phyloP scores from a whole-genome alignment of 2,888 invertebrate genomes.

The Serripes groenlandicus region DNA sequence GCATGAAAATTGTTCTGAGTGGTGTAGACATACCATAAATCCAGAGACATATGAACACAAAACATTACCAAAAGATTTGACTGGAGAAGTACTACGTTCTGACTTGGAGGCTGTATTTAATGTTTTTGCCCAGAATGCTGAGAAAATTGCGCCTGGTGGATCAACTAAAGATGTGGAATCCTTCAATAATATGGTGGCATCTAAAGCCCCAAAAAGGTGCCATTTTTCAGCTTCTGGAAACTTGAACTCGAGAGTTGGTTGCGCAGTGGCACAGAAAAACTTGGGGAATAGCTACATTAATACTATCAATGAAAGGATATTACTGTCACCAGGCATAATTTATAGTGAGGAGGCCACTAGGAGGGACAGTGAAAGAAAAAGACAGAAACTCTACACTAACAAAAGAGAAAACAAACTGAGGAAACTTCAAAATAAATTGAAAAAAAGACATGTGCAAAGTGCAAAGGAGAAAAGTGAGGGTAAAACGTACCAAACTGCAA shows the following conservation, averaged over 20 bases:
- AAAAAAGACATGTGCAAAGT: background rate
- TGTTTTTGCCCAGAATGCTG: constrained; percentile 31
- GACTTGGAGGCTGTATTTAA: constrained; percentile 24
- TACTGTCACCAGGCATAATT: constrained; percentile 43
- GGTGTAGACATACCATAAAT: constrained; percentile 37
- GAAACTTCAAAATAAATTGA: constrained; percentile 33
- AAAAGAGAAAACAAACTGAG: constrained; percentile 31
- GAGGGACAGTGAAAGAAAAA: constrained; percentile 37
- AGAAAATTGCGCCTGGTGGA: constrained; percentile 52
- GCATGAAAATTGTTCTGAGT: constrained; percentile 33
- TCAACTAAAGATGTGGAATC: constrained; percentile 59
- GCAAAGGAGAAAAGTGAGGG: constrained; percentile 40
- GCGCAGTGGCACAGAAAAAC: constrained; percentile 52
- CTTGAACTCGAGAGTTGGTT: constrained; percentile 25
- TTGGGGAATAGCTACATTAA: constrained; percentile 27
- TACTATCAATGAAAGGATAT: constrained; percentile 17
- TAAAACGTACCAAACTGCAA: constrained; percentile 32
- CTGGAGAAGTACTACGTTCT: constrained; percentile 8
- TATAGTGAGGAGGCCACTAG: constrained; percentile 12
- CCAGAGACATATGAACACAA: constrained; percentile 28
- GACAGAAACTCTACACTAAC: constrained; percentile 14
- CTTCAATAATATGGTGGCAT: constrained; percentile 53
- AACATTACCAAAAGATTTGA: constrained; percentile 5
- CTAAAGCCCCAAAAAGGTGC: constrained; percentile 50
- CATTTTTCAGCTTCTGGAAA: constrained; percentile 43